Evolutionary conservation across 2,888 invertebrate genomes (phyloP).

Genomic region (Tenthredo notha): DNA sequence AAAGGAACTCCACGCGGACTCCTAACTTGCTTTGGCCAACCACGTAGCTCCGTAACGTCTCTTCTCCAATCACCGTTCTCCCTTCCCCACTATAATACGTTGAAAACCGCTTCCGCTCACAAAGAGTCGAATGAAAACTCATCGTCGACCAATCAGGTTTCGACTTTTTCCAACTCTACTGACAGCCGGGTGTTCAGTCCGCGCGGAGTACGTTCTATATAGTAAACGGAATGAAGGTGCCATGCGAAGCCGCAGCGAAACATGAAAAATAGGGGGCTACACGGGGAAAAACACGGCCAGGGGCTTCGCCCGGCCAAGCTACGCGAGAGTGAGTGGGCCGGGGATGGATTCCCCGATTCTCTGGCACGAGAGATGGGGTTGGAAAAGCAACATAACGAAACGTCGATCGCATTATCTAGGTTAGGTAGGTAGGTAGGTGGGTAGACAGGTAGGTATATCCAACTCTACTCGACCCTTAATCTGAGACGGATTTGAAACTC

Average conservation of each 20-base stretch:
- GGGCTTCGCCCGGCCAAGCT: slow-evolving; percentile 57
- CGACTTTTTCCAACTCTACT: slow-evolving; percentile 60
- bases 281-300: slow-evolving; percentile 76
- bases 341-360: slow-evolving; percentile 68
- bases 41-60: slow-evolving; percentile 41
- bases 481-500: slow-evolving; percentile 75
- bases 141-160: slow-evolving; percentile 65
- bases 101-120: slow-evolving; percentile 52
- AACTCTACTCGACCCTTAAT: slow-evolving; percentile 70
- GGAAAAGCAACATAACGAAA: slow-evolving; percentile 78
- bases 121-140: slow-evolving; percentile 68
- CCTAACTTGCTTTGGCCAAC: slow-evolving; percentile 67
- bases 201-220: slow-evolving; percentile 68
- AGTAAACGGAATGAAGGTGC: slow-evolving; percentile 75
- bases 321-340: slow-evolving; percentile 58
- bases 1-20: slow-evolving; percentile 75
- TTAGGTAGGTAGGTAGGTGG: slow-evolving; percentile 41
- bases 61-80: slow-evolving; percentile 64
- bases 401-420: slow-evolving; percentile 78
- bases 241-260: slow-evolving; percentile 78
- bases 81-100: slow-evolving; percentile 53
- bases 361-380: slow-evolving; percentile 70
- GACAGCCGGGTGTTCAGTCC: slow-evolving; percentile 67
- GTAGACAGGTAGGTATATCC: slow-evolving; percentile 49
- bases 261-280: slow-evolving; percentile 79